A percentile compares a stretch with the other conserved stretches of the same genome.
Conservation (phyloP, 2,888 invertebrate species). For the Busseola fusca region DNA sequence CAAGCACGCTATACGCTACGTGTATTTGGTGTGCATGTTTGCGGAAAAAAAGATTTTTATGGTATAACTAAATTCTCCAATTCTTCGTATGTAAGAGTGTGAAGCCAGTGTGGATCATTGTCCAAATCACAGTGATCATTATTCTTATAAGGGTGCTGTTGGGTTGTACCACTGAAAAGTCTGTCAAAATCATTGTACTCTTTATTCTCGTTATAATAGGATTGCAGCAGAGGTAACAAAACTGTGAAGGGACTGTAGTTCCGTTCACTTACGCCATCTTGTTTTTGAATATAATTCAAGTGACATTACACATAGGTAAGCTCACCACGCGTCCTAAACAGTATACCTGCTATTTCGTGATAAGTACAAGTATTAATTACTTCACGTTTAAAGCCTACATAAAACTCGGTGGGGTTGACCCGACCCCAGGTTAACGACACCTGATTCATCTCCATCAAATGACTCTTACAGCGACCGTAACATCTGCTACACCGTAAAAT, state of each 20-base stretch:
- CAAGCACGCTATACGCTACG: no score
- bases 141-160: background rate
- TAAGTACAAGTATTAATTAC: constrained; percentile 13
- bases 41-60: no score
- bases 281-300: background rate
- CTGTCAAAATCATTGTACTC: background rate
- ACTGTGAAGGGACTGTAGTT: background rate
- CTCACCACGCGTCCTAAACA: no score
- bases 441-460: constrained; percentile 39
- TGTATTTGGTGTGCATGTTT: no score
- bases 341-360: constrained; percentile 14
- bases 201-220: background rate
- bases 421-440: constrained; percentile 12
- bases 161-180: background rate
- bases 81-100: no score
- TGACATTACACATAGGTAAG: background rate
- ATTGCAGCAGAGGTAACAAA: background rate
- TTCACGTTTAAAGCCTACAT: constrained; percentile 10
- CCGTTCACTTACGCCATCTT: background rate
- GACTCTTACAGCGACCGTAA: constrained; percentile 2
- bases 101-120: no score
- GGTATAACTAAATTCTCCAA: no score
- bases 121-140: background rate
- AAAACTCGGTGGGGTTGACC: constrained; percentile 12
- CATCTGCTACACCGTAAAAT: constrained; percentile 30